Conservation (phyloP, 2,888 invertebrate species). For the Opisthograptis luteolata region DNA sequence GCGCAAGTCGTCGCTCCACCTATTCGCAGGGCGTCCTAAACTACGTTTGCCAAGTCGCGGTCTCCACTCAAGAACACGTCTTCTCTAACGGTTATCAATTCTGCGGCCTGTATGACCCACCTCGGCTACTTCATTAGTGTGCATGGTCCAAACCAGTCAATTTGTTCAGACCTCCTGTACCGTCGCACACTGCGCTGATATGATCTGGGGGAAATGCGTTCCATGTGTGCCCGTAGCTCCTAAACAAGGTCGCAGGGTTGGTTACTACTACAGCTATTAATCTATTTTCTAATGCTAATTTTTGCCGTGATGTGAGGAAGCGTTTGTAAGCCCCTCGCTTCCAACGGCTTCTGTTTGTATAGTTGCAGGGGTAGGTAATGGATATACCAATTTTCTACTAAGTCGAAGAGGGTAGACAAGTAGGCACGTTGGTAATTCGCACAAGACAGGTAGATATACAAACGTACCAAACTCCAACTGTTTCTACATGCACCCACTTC, state of each 20-base stretch:
- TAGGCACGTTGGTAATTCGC: too few species aligned
- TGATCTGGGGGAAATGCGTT: constrained; percentile 60
- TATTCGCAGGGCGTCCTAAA: too few species aligned
- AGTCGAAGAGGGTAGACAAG: too few species aligned
- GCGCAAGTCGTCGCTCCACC: too few species aligned
- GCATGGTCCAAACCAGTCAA: not conserved
- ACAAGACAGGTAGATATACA: too few species aligned
- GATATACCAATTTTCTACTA: not conserved
- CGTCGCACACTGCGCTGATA: constrained; percentile 25
- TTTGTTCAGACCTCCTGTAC: not conserved
- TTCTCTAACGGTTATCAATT: too few species aligned
- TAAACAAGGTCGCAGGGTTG: constrained; percentile 60
- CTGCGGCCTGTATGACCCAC: too few species aligned
- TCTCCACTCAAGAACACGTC: too few species aligned
- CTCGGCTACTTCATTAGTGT: too few species aligned
- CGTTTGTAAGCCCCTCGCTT: constrained; percentile 13
- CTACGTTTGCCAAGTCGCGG: too few species aligned
- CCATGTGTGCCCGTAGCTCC: constrained; percentile 52
- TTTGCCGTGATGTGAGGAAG: constrained; percentile 18
- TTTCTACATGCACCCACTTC: too few species aligned
- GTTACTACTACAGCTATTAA: constrained; percentile 36
- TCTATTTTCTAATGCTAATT: constrained; percentile 40
- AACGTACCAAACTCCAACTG: too few species aligned
- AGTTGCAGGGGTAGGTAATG: not conserved
- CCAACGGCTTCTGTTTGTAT: constrained; percentile 8